These are phyloP conservation scores for Malurus elegans DNA, from an alignment of 2,113 vertebrate genomes.

Conservation along the genomic window DNA sequence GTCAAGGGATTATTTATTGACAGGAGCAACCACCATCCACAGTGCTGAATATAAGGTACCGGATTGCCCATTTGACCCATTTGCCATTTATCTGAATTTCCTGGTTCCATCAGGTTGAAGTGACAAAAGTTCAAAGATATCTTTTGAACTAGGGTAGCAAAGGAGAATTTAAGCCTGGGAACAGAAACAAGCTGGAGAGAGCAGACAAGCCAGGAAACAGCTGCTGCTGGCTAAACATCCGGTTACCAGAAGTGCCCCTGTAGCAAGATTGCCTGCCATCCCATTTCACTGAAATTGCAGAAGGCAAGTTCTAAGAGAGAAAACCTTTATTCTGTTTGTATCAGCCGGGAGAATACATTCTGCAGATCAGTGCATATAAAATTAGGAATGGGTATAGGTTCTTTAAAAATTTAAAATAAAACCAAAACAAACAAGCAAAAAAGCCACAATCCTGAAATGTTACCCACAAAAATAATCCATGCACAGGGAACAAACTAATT, in stretches of 20 bases:
- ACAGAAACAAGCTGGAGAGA: not conserved
- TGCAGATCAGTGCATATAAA: not conserved
- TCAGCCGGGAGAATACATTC: not conserved
- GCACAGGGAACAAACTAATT: not conserved
- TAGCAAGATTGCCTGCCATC: not conserved
- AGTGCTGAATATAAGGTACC: not conserved
- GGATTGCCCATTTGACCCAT: not conserved
- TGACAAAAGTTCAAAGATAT: constrained; percentile 62
- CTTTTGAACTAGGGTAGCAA: constrained; percentile 22
- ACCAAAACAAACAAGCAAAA: not conserved
- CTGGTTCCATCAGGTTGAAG: constrained; percentile 44
- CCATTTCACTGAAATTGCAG: not conserved
- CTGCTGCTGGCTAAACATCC: constrained; percentile 27
- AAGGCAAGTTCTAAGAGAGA: not conserved
- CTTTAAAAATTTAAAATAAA: not conserved
- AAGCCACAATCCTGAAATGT: not conserved
- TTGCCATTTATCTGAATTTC: constrained; percentile 43
- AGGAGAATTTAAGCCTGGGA: constrained; percentile 50
- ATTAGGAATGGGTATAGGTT: not conserved
- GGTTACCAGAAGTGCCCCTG: not conserved
- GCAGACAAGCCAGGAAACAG: constrained; percentile 35
- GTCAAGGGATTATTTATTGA: not conserved
- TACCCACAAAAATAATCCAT: not conserved
- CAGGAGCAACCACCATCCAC: constrained; percentile 8
- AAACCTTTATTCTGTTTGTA: not conserved